Evolutionary conservation across 2,797 vertebrate genomes (phyloP).

Genomic region (Enteromius thamalakanensis): DNA sequence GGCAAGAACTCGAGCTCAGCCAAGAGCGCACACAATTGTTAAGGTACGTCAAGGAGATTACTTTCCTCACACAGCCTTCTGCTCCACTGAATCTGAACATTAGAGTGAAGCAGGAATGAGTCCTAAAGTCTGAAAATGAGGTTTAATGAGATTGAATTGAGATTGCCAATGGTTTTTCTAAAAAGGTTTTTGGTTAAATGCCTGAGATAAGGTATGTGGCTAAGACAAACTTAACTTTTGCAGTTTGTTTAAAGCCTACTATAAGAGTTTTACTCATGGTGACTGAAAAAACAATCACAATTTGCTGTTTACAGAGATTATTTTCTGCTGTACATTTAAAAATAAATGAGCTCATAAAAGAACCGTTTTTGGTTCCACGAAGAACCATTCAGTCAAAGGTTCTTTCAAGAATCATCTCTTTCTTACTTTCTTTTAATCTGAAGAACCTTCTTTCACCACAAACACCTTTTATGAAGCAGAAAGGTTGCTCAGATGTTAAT

Average conservation of each 20-base stretch:
- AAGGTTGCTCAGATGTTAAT: too few species aligned
- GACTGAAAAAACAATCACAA: not conserved
- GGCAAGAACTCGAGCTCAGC: conserved; percentile 79
- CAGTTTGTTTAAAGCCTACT: not conserved
- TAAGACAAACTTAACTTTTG: not conserved
- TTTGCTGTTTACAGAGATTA: not conserved
- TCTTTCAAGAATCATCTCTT: too few species aligned
- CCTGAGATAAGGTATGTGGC: not conserved
- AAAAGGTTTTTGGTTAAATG: not conserved
- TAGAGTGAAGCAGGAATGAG: conserved; percentile 1
- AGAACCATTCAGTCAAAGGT: too few species aligned
- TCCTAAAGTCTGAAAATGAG: not conserved
- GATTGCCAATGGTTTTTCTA: not conserved
- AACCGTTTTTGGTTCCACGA: too few species aligned
- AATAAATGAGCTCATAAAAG: too few species aligned
- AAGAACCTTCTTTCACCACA: too few species aligned
- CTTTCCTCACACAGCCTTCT: not conserved
- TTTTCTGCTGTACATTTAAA: not conserved
- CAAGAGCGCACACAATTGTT: conserved; percentile 70
- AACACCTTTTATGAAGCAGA: too few species aligned
- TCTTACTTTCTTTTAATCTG: too few species aligned
- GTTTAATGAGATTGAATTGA: too few species aligned
- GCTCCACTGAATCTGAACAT: not conserved
- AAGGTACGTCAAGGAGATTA: conserved; percentile 65
- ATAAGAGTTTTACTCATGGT: not conserved